Base-by-base conservation (phyloP, 92 coral and sea anemone genomes). In the Palythoa grandiflora region DNA sequence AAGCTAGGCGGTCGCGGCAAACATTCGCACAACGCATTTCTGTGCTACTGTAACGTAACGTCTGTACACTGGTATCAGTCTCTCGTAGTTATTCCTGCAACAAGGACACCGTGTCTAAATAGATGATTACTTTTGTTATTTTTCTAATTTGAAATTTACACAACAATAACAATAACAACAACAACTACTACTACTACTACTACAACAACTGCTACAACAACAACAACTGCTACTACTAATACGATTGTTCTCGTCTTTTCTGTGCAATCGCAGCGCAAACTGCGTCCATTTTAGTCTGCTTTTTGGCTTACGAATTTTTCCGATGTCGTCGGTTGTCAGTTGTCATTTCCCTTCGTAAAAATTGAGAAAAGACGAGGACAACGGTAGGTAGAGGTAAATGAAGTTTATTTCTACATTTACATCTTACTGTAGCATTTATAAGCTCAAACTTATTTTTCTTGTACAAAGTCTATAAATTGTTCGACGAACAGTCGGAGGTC, bases 1-100 rank as follows among this genome's bases (percentile, higher is more conserved):
- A 39, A 54, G 9, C 35, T 53, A 77, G n/a, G 47, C 10, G 20
- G 83, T 21, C 13, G 83, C 53, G 35, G 75, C 74, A 83, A 91
- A 97, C 97, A 97, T 97, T 39, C 93, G 88, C 35, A 89, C 91
- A 57, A 95, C 90, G 88, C 99, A 97, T 73, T 90, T 89, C 39
- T 95, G 97, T 37, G 92, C 83, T 59, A 97, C 99, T 50, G 89
- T 83, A 70, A 95, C 71, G 88, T 91, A 97, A 15, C 98, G 94
- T 3, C 80, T 79, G 77, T 97, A 97, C 21, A 95, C 94, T 3
- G 98, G 97, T 59, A 95, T 40, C 47, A 97, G 89, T 59, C 98
- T 92, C 52, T 93, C 93, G 6, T 71, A 75, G 77, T 90, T 93
- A 77, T 83, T 93, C 78, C 99, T 96, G 91, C 65, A 50, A n/a